Percentiles rank a stretch among this genome's conserved stretches.
phyloP scores from a whole-genome alignment of 1,140 invertebrate genomes.

The Drosophila pachea region DNA sequence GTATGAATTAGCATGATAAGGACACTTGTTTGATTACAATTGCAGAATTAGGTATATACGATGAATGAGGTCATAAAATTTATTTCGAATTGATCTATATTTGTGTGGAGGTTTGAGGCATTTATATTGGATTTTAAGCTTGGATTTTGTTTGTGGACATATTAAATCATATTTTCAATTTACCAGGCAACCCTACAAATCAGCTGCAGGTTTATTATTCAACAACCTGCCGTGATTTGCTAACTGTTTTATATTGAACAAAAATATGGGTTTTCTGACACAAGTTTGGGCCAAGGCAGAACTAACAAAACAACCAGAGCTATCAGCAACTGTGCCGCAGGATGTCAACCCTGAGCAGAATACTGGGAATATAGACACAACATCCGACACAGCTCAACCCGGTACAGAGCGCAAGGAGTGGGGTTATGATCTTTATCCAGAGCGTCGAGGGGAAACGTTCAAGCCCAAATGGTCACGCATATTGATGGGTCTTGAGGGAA shows the following conservation, averaged over 20 bases:
- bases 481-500: constrained; percentile 82
- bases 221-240: constrained; percentile 26
- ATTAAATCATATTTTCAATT: background rate
- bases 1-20: background rate
- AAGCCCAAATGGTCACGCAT: constrained; percentile 81
- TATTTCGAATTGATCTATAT: too few relatives aligned
- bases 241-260: constrained; percentile 11
- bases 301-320: background rate
- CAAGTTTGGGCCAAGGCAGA: constrained; percentile 61
- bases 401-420: constrained; percentile 77
- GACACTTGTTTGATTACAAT: background rate
- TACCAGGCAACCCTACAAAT: constrained; percentile 45
- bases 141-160: too few relatives aligned
- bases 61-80: background rate
- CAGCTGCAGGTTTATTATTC: constrained; percentile 73
- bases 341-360: constrained; percentile 29
- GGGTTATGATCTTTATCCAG: constrained; percentile 93
- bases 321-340: background rate
- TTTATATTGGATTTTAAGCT: too few relatives aligned
- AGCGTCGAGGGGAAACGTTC: constrained; percentile 84
- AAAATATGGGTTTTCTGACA: constrained; percentile 59
- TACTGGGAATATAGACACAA: background rate
- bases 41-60: background rate
- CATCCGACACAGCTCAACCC: background rate
- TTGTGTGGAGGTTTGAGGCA: too few relatives aligned